Evolutionary conservation across 1,140 invertebrate genomes (phyloP).

Genomic region (Bombus pyrosoma): DNA sequence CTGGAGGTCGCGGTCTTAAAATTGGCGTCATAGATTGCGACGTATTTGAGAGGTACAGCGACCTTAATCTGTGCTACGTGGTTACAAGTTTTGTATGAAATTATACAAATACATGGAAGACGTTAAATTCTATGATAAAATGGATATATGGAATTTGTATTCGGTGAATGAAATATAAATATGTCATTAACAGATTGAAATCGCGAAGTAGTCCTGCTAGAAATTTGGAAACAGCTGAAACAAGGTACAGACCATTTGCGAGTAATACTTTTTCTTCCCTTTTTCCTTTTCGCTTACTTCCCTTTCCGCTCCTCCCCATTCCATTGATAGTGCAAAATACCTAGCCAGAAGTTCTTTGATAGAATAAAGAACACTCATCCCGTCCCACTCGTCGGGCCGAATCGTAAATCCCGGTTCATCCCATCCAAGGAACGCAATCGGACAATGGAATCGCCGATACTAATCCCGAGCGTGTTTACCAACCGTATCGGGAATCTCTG

Average conservation of each 20-base stretch:
- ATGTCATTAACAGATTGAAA: too few species aligned
- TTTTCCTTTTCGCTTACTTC: neutral
- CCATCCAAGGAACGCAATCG: slow-evolving; percentile 25
- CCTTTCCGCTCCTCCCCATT: neutral
- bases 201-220: too few species aligned
- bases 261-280: neutral
- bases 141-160: too few species aligned
- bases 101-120: too few species aligned
- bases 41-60: neutral
- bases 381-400: slow-evolving; percentile 1
- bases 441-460: slow-evolving; percentile 49
- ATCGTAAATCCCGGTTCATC: slow-evolving; percentile 51
- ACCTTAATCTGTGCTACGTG: too few species aligned
- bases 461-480: slow-evolving; percentile 50
- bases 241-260: too few species aligned
- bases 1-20: neutral
- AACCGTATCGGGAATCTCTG: slow-evolving; percentile 44
- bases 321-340: slow-evolving; percentile 7
- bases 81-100: too few species aligned
- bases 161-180: too few species aligned
- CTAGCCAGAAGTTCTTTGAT: slow-evolving; percentile 40
- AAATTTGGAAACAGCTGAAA: too few species aligned
- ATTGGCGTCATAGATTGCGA: neutral
- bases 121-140: too few species aligned
- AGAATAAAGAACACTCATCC: slow-evolving; percentile 43